Evolutionary conservation across 2,113 vertebrate genomes (phyloP).

Genomic region (Sclerurus mexicanus): DNA sequence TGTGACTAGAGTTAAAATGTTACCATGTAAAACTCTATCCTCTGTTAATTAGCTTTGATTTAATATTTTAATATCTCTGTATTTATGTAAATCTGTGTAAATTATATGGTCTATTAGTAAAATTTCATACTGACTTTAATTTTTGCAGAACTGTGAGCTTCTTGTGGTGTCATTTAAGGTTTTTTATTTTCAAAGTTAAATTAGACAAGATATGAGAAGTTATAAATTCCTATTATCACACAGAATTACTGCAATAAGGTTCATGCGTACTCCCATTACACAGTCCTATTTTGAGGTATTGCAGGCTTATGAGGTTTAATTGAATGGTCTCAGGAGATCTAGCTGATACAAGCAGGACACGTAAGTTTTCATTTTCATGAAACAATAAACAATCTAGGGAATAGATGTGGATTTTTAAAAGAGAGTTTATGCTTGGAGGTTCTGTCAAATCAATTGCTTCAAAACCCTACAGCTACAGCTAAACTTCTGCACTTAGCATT

Average conservation of each 20-base stretch:
- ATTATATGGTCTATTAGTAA: slow-evolving; percentile 59
- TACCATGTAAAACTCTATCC: slow-evolving; percentile 35
- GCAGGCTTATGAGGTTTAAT: slow-evolving; percentile 31
- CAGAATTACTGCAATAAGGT: slow-evolving; percentile 54
- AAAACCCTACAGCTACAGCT: slow-evolving; percentile 74
- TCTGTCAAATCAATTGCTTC: slow-evolving; percentile 79
- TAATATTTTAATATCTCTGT: slow-evolving; percentile 67
- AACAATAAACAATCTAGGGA: slow-evolving; percentile 71
- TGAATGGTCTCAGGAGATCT: slow-evolving; percentile 52
- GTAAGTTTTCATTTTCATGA: slow-evolving; percentile 61
- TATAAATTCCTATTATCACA: slow-evolving; percentile 29
- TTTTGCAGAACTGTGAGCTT: slow-evolving; percentile 58
- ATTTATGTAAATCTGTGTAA: slow-evolving; percentile 63
- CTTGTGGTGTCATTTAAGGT: slow-evolving; percentile 57
- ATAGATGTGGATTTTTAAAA: slow-evolving; percentile 69
- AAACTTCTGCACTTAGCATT: slow-evolving; percentile 76
- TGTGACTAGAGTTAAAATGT: slow-evolving; percentile 45
- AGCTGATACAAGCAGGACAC: slow-evolving; percentile 50
- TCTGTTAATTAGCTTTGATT: slow-evolving; percentile 65
- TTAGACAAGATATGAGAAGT: slow-evolving; percentile 25
- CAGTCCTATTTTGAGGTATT: slow-evolving; percentile 18
- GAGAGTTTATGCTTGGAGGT: slow-evolving; percentile 69
- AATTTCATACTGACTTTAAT: slow-evolving; percentile 63
- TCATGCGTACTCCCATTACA: slow-evolving; percentile 24
- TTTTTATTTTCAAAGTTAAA: slow-evolving; percentile 38